These are phyloP conservation scores for Platorchestia sp. DNA, from an alignment of 1,140 invertebrate species.

Conservation along the genomic window DNA sequence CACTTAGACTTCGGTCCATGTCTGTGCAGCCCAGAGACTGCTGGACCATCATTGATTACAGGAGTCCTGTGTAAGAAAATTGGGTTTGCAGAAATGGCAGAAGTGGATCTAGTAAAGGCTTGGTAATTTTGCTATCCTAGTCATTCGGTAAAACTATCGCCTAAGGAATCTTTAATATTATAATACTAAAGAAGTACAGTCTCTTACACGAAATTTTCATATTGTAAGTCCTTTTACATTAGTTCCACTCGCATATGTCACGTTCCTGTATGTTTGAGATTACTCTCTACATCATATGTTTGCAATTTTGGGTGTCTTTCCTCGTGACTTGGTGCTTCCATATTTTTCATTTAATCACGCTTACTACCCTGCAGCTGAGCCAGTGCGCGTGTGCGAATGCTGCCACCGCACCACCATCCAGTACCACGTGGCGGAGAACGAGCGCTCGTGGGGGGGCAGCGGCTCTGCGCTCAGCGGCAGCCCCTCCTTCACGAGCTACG, in stretches of 20 bases:
- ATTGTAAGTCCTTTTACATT: too few relatives aligned
- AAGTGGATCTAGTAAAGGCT: neutral
- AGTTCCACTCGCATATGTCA: too few relatives aligned
- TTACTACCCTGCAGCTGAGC: neutral
- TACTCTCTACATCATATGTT: too few relatives aligned
- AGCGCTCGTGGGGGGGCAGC: neutral
- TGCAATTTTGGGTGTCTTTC: neutral
- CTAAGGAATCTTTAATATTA: neutral
- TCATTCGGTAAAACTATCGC: neutral
- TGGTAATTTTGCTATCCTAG: neutral
- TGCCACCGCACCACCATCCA: slow-evolving; percentile 15
- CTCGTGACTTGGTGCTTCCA: too few relatives aligned
- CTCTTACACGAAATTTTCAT: neutral
- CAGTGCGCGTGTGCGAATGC: slow-evolving; percentile 27
- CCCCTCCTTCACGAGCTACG: slow-evolving; percentile 25
- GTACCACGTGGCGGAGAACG: neutral
- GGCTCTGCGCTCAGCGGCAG: neutral
- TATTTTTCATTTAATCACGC: neutral
- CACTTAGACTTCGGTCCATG: too few relatives aligned
- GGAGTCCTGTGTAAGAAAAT: too few relatives aligned
- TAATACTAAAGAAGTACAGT: neutral
- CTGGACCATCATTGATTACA: too few relatives aligned
- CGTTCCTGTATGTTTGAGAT: too few relatives aligned
- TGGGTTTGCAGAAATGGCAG: neutral
- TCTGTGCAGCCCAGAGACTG: too few relatives aligned